phyloP scores from a whole-genome alignment of 2,888 invertebrate genomes.

The Pheosia gnoma region DNA sequence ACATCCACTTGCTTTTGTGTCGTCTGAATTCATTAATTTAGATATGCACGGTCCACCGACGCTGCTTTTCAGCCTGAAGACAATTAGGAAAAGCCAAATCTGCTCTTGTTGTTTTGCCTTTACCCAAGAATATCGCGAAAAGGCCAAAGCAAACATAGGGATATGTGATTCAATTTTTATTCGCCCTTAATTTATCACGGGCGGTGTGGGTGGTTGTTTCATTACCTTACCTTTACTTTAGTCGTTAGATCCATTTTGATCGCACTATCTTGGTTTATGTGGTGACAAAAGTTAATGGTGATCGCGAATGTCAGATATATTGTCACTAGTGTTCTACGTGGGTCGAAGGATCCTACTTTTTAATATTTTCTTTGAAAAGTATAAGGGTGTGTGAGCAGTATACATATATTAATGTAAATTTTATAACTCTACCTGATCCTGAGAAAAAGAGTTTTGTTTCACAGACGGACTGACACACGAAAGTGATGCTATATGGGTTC shows the following conservation, averaged over 20 bases:
- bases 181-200: not conserved
- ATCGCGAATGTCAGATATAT: not conserved
- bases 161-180: not conserved
- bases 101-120: not conserved
- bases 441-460: too few relatives aligned
- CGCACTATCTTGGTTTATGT: not conserved
- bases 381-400: too few relatives aligned
- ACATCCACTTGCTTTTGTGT: not conserved
- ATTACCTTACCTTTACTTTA: not conserved
- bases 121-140: not conserved
- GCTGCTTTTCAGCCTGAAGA: not conserved
- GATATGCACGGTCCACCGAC: not conserved
- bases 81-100: not conserved
- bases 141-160: not conserved
- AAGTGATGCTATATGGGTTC: too few relatives aligned
- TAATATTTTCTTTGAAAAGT: too few relatives aligned
- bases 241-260: not conserved
- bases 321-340: not conserved
- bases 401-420: too few relatives aligned
- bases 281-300: not conserved
- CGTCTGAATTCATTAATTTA: conserved; percentile 1
- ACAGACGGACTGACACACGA: too few relatives aligned
- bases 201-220: too few relatives aligned
- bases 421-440: too few relatives aligned
- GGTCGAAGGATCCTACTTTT: not conserved